Percentiles rank a stretch among this genome's conserved stretches.
Conservation (phyloP, 92 coral and sea anemone genomes). For the Actinostola sp. region DNA sequence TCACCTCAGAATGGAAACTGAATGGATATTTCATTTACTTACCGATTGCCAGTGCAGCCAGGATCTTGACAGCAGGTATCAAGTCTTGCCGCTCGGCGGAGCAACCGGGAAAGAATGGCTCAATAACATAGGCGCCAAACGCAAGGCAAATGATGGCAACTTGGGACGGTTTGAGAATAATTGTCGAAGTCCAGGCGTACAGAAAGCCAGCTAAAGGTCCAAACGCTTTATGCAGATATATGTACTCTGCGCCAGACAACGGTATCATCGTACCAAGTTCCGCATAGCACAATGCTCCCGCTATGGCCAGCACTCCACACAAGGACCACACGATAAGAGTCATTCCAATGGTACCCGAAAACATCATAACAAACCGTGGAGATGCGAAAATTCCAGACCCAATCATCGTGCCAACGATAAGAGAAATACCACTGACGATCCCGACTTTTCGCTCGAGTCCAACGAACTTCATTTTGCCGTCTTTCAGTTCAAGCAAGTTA, state of each 20-base stretch:
- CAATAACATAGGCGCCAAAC: slow-evolving; percentile 95
- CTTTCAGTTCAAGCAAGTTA: slow-evolving; percentile 32
- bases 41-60: slow-evolving; percentile 97
- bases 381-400: slow-evolving; percentile 98
- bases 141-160: slow-evolving; percentile 94
- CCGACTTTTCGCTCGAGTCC: slow-evolving; percentile 90
- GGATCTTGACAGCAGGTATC: slow-evolving; percentile 68
- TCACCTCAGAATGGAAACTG: background rate
- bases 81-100: slow-evolving; percentile 73
- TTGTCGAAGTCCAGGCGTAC: slow-evolving; percentile 92
- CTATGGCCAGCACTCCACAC: slow-evolving; percentile 84
- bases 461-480: background rate
- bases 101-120: slow-evolving; percentile 89
- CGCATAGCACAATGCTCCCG: slow-evolving; percentile 88
- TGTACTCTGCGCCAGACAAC: slow-evolving; percentile 85
- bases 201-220: slow-evolving; percentile 85
- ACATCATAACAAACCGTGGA: slow-evolving; percentile 86
- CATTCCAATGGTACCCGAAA: slow-evolving; percentile 92
- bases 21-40: slow-evolving; percentile 19
- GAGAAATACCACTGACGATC: slow-evolving; percentile 78
- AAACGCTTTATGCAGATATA: slow-evolving; percentile 75
- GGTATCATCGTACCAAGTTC: slow-evolving; percentile 97
- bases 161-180: slow-evolving; percentile 93
- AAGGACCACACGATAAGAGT: slow-evolving; percentile 91
- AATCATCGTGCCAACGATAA: slow-evolving; percentile 93